Evolutionary conservation across 2,113 vertebrate species (phyloP).

Genomic region (Ariopsis seemanni): DNA sequence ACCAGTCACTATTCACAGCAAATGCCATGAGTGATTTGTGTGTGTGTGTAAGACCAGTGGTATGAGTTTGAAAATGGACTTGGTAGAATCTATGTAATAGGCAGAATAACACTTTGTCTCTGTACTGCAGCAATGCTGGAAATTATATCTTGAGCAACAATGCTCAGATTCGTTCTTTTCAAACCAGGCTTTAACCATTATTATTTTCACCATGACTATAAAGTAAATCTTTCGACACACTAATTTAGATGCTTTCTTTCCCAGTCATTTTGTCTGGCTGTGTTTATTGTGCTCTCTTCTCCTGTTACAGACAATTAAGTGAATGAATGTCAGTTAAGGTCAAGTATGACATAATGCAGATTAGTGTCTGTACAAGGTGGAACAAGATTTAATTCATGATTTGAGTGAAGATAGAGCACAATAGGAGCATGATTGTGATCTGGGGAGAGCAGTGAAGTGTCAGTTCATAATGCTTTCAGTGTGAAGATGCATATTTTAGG

Average conservation of each 20-base stretch:
- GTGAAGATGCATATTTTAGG: background rate
- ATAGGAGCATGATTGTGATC: constrained; percentile 5
- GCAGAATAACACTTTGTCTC: background rate
- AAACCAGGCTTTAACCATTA: background rate
- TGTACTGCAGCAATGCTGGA: background rate
- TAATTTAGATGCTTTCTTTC: background rate
- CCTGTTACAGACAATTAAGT: background rate
- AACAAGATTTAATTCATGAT: background rate
- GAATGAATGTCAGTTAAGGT: constrained; percentile 15
- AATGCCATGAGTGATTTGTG: constrained; percentile 34
- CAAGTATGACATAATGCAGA: constrained; percentile 9
- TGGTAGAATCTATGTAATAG: constrained; percentile 4
- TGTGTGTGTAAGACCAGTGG: background rate
- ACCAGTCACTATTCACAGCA: constrained; percentile 39
- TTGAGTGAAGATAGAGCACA: background rate
- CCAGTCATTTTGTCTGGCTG: constrained; percentile 8
- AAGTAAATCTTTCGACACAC: constrained; percentile 5
- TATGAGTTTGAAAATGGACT: constrained; percentile 13
- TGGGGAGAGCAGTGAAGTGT: background rate
- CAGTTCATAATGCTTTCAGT: constrained; percentile 1
- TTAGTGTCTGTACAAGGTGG: background rate
- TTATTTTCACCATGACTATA: constrained; percentile 6
- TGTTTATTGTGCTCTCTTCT: constrained; percentile 16
- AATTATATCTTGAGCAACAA: constrained; percentile 20
- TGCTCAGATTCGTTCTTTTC: background rate